Percentiles rank a stretch among this genome's conserved stretches.
Evolutionary conservation across 2,113 vertebrate genomes (phyloP).

Genomic region (Columba janthina): DNA sequence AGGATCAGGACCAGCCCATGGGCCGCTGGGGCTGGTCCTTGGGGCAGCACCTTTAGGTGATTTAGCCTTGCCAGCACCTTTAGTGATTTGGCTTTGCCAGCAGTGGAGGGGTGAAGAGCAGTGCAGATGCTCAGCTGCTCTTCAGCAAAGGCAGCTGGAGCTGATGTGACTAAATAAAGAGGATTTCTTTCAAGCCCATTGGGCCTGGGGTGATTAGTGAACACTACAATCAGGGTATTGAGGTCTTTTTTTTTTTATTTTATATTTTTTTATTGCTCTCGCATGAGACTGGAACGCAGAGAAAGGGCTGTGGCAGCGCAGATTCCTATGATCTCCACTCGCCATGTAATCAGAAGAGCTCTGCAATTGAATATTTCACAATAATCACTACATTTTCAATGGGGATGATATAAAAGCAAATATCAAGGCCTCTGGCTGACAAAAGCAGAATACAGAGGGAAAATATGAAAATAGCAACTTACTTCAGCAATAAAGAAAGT

Average conservation of each 20-base stretch:
- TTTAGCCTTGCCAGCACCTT: not conserved
- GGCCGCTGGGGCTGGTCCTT: too few species aligned
- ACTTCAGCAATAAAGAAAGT: conserved; percentile 70
- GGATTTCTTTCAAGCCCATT: conserved; percentile 47
- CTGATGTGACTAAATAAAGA: conserved; percentile 37
- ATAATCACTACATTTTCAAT: conserved; percentile 71
- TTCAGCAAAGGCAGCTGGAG: conserved; percentile 25
- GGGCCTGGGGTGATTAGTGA: conserved; percentile 46
- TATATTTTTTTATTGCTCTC: conserved; percentile 1
- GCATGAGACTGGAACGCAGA: not conserved
- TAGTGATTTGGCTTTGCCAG: not conserved
- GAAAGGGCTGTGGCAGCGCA: conserved; percentile 24
- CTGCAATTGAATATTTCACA: conserved; percentile 62
- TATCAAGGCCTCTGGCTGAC: conserved; percentile 71
- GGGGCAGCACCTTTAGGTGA: not conserved
- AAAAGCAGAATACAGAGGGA: conserved; percentile 73
- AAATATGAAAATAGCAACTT: conserved; percentile 75
- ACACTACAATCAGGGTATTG: conserved; percentile 27
- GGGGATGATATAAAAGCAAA: conserved; percentile 68
- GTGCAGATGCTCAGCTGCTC: not conserved
- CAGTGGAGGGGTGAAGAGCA: not conserved
- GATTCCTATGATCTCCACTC: conserved; percentile 21
- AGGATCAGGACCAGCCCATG: not conserved
- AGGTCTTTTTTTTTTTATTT: not conserved
- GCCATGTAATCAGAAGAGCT: conserved; percentile 59